These are phyloP conservation scores for Phrynocephalus guinanensis DNA, from an alignment of 2,797 vertebrate species.

Conservation along the genomic window DNA sequence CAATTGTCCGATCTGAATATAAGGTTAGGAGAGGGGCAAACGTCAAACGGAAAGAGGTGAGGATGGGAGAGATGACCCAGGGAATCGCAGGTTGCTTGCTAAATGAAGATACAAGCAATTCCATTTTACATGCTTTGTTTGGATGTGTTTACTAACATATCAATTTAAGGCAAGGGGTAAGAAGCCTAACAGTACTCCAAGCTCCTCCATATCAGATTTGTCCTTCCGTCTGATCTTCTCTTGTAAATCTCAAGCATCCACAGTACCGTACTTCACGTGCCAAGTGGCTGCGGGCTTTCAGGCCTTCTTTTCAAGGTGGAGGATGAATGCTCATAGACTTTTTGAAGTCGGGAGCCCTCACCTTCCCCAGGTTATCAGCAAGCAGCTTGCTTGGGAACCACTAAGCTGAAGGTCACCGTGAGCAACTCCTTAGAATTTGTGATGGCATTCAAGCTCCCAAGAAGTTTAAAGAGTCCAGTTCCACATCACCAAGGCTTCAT, in stretches of 20 bases:
- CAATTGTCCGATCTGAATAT: background rate
- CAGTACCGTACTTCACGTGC: slow-evolving; percentile 41
- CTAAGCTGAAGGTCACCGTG: slow-evolving; percentile 59
- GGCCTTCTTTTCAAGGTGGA: slow-evolving; percentile 37
- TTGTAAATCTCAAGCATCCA: slow-evolving; percentile 45
- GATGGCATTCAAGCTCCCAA: slow-evolving; percentile 55
- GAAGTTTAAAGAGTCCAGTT: slow-evolving; percentile 38
- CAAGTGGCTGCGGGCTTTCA: slow-evolving; percentile 56
- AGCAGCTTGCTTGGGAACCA: slow-evolving; percentile 54
- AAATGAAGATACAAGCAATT: background rate
- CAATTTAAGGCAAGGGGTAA: background rate
- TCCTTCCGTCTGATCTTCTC: slow-evolving; percentile 27
- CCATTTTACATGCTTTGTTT: background rate
- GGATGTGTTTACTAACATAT: background rate
- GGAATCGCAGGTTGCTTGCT: too few relatives aligned
- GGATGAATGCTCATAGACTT: slow-evolving; percentile 50
- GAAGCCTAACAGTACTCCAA: background rate
- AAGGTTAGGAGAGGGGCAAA: background rate
- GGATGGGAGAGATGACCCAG: background rate
- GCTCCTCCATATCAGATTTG: slow-evolving; percentile 31
- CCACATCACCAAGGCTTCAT: slow-evolving; percentile 49
- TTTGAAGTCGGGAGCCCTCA: slow-evolving; percentile 40
- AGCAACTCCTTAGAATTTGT: slow-evolving; percentile 56
- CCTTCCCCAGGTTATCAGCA: slow-evolving; percentile 28
- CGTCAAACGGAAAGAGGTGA: background rate